Evolutionary conservation across 2,888 invertebrate species (phyloP).

Genomic region (Helobdella robusta): DNA sequence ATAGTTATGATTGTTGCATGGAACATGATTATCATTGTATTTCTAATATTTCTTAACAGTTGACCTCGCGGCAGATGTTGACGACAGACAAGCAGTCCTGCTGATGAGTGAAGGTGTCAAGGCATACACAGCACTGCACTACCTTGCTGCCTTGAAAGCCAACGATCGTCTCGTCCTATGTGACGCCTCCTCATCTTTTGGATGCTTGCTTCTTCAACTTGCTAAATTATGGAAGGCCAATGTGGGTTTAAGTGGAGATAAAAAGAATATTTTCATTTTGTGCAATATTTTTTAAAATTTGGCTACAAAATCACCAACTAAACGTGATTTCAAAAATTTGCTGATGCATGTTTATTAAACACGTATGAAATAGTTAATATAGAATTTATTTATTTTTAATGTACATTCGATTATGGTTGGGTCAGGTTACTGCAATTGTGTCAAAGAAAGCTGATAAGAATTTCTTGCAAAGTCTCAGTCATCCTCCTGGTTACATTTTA

Average conservation of each 20-base stretch:
- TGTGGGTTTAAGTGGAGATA: too few species aligned
- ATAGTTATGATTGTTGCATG: not conserved
- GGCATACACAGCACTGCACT: slow-evolving; percentile 52
- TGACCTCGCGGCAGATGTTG: slow-evolving; percentile 48
- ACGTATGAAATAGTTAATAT: not conserved
- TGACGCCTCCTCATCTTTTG: slow-evolving; percentile 50
- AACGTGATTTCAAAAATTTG: too few species aligned
- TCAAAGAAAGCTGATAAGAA: slow-evolving; percentile 19
- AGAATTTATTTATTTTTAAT: slow-evolving; percentile 4
- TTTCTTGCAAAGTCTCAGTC: slow-evolving; percentile 18
- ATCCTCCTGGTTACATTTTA: slow-evolving; percentile 23
- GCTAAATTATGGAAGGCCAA: slow-evolving; percentile 52
- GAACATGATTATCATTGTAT: not conserved
- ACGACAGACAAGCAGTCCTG: slow-evolving; percentile 50
- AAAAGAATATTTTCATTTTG: too few species aligned
- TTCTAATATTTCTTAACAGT: slow-evolving; percentile 39
- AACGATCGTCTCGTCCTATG: slow-evolving; percentile 51
- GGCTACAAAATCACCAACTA: too few species aligned
- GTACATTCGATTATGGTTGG: not conserved
- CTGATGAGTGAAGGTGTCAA: slow-evolving; percentile 50
- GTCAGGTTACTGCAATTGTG: slow-evolving; percentile 27
- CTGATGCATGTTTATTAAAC: not conserved
- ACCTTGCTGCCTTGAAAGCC: slow-evolving; percentile 48
- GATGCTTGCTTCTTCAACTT: slow-evolving; percentile 49
- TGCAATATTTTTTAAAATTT: too few species aligned